Evolutionary conservation across 2,113 vertebrate species (phyloP).

Genomic region (Carassius gibelio): DNA sequence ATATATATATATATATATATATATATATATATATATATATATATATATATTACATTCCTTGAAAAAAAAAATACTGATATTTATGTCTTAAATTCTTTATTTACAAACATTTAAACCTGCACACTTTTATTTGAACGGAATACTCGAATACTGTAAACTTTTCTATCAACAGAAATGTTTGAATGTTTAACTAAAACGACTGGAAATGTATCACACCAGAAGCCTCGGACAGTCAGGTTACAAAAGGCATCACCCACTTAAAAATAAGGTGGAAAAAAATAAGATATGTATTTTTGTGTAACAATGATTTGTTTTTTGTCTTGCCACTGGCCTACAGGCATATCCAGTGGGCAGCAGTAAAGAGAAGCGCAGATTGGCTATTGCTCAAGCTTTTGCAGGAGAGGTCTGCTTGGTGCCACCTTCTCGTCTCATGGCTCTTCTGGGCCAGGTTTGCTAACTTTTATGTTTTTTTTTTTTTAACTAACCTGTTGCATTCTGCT

Average conservation of each 20-base stretch:
- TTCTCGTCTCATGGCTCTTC: slow-evolving; percentile 93
- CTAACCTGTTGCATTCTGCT: background rate
- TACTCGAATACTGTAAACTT: too few species aligned
- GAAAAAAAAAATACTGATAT: too few species aligned
- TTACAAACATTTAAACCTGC: too few species aligned
- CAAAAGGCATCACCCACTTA: background rate
- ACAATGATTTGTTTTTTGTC: background rate
- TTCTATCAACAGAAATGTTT: too few species aligned
- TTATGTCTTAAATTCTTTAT: too few species aligned
- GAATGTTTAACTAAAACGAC: too few species aligned
- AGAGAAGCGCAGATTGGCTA: slow-evolving; percentile 92
- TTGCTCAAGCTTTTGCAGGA: slow-evolving; percentile 92
- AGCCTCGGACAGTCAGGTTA: background rate
- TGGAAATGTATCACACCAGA: background rate
- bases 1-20: too few species aligned
- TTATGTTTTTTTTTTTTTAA: background rate
- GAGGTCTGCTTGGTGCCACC: slow-evolving; percentile 99
- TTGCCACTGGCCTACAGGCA: slow-evolving; percentile 74
- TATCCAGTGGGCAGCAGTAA: slow-evolving; percentile 97
- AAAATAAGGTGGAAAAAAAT: background rate
- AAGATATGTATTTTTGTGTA: background rate
- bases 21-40: too few species aligned
- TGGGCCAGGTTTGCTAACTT: slow-evolving; percentile 86
- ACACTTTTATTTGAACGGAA: too few species aligned
- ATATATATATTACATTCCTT: too few species aligned